A percentile compares a stretch with the other conserved stretches of the same genome.
These are phyloP conservation scores for Sterrhoptilus dennistouni DNA, from an alignment of 2,113 vertebrate genomes.

Conservation along the genomic window DNA sequence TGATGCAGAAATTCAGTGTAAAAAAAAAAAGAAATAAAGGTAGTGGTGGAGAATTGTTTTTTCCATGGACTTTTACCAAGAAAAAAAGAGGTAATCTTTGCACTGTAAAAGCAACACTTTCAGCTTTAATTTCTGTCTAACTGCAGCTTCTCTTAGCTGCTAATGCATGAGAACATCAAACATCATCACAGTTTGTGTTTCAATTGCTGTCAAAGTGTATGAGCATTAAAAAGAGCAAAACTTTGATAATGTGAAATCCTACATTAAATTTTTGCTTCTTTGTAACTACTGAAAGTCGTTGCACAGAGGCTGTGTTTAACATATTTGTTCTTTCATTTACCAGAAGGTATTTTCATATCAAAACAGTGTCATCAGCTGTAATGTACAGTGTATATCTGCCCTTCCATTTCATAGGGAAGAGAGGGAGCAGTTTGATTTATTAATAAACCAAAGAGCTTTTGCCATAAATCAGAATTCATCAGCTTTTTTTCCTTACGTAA, in stretches of 20 bases:
- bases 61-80: background rate
- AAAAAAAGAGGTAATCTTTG: background rate
- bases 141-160: background rate
- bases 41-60: background rate
- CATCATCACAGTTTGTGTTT: background rate
- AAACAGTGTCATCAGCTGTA: background rate
- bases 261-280: background rate
- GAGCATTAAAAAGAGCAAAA: background rate
- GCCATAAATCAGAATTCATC: conserved; percentile 7
- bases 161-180: background rate
- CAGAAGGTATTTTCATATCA: conserved; percentile 16
- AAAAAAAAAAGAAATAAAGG: background rate
- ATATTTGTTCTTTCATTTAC: conserved; percentile 18
- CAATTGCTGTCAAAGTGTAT: background rate
- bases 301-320: background rate
- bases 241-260: background rate
- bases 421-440: background rate
- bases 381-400: background rate
- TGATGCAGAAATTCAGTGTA: background rate
- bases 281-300: background rate
- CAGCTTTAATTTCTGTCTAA: background rate
- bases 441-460: background rate
- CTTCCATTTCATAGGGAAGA: background rate
- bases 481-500: background rate
- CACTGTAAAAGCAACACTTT: background rate